Evolutionary conservation across 2,888 invertebrate species (phyloP).

Genomic region (Yponomeuta sedellus): DNA sequence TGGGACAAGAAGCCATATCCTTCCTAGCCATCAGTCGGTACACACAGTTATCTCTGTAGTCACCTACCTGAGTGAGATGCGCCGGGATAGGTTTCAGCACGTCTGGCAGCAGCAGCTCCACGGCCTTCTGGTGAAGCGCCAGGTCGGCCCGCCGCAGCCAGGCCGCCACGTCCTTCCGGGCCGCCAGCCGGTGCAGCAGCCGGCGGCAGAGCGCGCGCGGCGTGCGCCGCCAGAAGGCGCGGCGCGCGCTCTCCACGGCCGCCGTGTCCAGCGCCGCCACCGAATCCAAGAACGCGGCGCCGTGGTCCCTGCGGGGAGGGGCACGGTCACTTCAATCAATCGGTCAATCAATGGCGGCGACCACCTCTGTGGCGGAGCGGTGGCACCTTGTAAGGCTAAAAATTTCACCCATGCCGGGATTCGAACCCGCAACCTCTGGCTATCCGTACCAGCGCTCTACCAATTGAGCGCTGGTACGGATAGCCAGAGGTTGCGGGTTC

Average conservation of each 20-base stretch:
- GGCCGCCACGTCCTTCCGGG: constrained; percentile 67
- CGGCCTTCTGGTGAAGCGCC: constrained; percentile 75
- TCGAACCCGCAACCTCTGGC: too few relatives aligned
- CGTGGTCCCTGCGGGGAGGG: constrained; percentile 86
- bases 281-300: constrained; percentile 94
- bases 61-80: constrained; percentile 68
- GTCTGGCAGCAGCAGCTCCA: constrained; percentile 93
- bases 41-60: constrained; percentile 53
- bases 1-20: constrained; percentile 63
- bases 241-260: constrained; percentile 93
- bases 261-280: constrained; percentile 93
- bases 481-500: too few relatives aligned
- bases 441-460: too few relatives aligned
- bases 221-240: constrained; percentile 91
- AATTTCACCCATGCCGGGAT: too few relatives aligned
- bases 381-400: too few relatives aligned
- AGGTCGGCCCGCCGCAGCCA: constrained; percentile 12
- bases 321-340: not conserved
- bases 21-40: constrained; percentile 79
- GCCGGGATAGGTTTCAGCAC: constrained; percentile 93
- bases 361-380: too few relatives aligned
- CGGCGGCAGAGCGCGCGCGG: constrained; percentile 94
- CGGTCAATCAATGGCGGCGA: too few relatives aligned
- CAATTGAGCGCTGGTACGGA: too few relatives aligned
- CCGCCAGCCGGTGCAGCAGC: constrained; percentile 86